These are phyloP conservation scores for Austrofundulus limnaeus DNA, from an alignment of 2,113 vertebrate species.

Conservation along the genomic window DNA sequence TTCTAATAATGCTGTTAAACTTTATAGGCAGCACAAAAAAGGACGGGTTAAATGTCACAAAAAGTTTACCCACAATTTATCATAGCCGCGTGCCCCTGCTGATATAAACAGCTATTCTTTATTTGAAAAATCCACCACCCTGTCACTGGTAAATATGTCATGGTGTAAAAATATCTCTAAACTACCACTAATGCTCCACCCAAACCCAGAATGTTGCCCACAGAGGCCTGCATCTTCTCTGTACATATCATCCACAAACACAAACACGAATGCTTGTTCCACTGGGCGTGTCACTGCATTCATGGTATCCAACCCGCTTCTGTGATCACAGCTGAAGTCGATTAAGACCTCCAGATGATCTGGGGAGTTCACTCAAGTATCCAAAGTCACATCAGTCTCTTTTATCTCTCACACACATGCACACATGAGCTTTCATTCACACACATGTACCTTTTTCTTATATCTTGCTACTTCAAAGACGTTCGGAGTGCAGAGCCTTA, in stretches of 20 bases:
- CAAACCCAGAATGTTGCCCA: conserved; percentile 34
- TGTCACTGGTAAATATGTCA: conserved; percentile 59
- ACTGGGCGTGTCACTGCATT: conserved; percentile 56
- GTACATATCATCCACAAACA: conserved; percentile 7
- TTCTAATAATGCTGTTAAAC: not conserved
- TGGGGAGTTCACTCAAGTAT: conserved; percentile 29
- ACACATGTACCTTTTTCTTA: conserved; percentile 35
- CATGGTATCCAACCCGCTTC: conserved; percentile 39
- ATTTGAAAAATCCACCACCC: conserved; percentile 48
- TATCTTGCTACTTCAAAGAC: conserved; percentile 50
- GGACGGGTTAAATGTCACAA: conserved; percentile 14
- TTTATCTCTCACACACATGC: not conserved
- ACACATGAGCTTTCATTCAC: conserved; percentile 19
- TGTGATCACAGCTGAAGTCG: conserved; percentile 54
- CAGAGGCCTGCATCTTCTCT: conserved; percentile 9
- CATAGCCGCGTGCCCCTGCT: conserved; percentile 11
- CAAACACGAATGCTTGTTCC: conserved; percentile 27
- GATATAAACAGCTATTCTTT: conserved; percentile 44
- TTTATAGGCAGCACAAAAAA: not conserved
- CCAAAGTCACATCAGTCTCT: conserved; percentile 37
- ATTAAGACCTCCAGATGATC: conserved; percentile 59
- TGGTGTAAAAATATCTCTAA: conserved; percentile 49
- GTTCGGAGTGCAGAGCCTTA: not conserved
- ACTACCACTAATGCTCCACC: conserved; percentile 58
- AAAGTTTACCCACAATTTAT: conserved; percentile 32